phyloP scores from a whole-genome alignment of 1,140 invertebrate species.

The Fopius arisanus region DNA sequence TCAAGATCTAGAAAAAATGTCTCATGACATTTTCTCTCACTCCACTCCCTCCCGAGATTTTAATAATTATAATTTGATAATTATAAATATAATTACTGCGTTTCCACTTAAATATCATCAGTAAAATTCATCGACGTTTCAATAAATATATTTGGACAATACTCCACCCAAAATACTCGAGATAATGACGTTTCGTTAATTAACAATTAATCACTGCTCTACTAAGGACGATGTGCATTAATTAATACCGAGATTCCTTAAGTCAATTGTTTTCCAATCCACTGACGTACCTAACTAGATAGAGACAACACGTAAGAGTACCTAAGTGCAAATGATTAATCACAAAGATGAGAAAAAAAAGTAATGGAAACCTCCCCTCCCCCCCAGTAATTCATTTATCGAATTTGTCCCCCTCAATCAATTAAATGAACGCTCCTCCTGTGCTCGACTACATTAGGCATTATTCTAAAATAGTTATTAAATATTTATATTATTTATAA shows the following conservation, averaged over 20 bases:
- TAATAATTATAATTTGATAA: too few species aligned
- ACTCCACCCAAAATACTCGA: background rate
- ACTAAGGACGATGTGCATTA: background rate
- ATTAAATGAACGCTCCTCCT: conserved; percentile 29
- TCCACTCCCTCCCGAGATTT: too few species aligned
- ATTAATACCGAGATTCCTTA: conserved; percentile 3
- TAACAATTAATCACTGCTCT: background rate
- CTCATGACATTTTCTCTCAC: too few species aligned
- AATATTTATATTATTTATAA: conserved; percentile 37
- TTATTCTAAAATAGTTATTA: conserved; percentile 50
- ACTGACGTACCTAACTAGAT: background rate
- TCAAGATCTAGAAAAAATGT: too few species aligned
- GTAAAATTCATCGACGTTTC: too few species aligned
- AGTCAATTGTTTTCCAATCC: background rate
- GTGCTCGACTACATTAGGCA: conserved; percentile 41
- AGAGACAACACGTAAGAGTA: background rate
- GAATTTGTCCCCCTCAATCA: conserved; percentile 26
- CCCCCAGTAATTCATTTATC: too few species aligned
- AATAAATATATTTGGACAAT: background rate
- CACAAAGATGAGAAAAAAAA: background rate
- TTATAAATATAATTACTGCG: too few species aligned
- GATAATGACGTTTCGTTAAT: background rate
- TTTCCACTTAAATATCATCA: too few species aligned
- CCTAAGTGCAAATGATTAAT: background rate
- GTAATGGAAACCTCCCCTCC: too few species aligned